Evolutionary conservation across 2,888 invertebrate species (phyloP), one percentile per base, ranked within the genome.

Genomic region (Drosophila meridiana): DNA sequence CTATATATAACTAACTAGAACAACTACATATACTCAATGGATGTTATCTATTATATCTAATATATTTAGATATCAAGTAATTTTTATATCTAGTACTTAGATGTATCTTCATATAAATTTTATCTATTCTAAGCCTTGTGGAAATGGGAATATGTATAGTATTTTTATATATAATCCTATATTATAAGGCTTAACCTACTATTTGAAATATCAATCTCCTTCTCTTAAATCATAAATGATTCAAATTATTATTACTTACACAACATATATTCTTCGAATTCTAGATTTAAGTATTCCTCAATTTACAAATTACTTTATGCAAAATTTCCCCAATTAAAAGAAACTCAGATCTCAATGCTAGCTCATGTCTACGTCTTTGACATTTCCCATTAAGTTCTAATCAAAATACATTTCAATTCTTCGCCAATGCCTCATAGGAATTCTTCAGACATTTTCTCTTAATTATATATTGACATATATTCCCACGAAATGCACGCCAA

Each of bases 401-500:
- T 55, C 28, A 55, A 55, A 38, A 38, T 55, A 28, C 14, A 30
- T 40, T 55, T n/a, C 43, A 45, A 42, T 58, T 43, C 14, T 26
- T 34, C 8, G 30, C 32, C n/a, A 0, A 8, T 48, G 48, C 1
- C 28, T 32, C 50, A 34, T 20, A 34, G 50, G n/a, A 5, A n/a
- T 40, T 56, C 11, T 30, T 40, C 11, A 40, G 9, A 40, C n/a
- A 38, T 40, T 11, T 58, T 14, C 28, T 30, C 45, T 58, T 6
- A 36, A 20, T 48, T 64, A 26, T 61, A 26, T 34, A 65, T 40
- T 48, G 48, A 9, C 26, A 64, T n/a, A 20, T 32, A 20, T 50
- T 4, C 26, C 0, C 13, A 50, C n/a, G 8, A 34, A 59, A 28
- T 30, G 26, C 28, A 73, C 42, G 60, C 40, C 66, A 73, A 73